Evolutionary conservation across 23 tunicate genomes (phyloP), one percentile per base, ranked within the genome.

Genomic region (Oikopleura albicans): DNA sequence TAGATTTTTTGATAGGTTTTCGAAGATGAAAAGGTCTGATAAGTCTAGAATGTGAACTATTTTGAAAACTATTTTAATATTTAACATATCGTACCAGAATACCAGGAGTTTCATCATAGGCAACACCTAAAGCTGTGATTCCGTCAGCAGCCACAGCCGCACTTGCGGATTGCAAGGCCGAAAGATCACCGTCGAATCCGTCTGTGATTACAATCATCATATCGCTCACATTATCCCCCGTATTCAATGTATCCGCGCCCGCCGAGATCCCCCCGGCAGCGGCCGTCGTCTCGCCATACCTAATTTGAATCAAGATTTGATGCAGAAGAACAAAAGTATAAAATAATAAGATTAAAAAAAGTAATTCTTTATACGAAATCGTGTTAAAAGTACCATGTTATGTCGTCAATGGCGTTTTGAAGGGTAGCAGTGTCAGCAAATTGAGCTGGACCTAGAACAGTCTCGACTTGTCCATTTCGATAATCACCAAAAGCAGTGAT

Each of bases 191-290:
- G 79, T 71, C 79, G 31, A 71, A 71, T 12, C 79, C 79, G 37
- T 71, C 79, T 2, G 79, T 71, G 35, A 71, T 71, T 2, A 71
- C 79, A 71, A 71, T 71, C 79, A 71, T 71, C 79, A 71, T 29
- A 71, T 71, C 79, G 37, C 35, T 71, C 79, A 71, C 79, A 37
- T 71, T 31, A 71, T 71, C 79, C 33, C 37, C 28, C 2, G 79
- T 71, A 71, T 71, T 37, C 79, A 71, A 22, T 29, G 28, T 34
- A 12, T 16, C 27, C 33, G 79, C 79, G 28, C 79, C 79, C 31
- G 27, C 79, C 31, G 79, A 22, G 79, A 71, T 71, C 2, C 79
- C 79, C 4, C 35, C 79, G 4, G 79, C 79, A 71, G 31, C 31
- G 34, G 79, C 79, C 35, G 79, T 71, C 4, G 79, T 71, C 37